These are phyloP conservation scores for Microplitis demolitor DNA, from an alignment of 1,140 invertebrate species.

Conservation along the genomic window DNA sequence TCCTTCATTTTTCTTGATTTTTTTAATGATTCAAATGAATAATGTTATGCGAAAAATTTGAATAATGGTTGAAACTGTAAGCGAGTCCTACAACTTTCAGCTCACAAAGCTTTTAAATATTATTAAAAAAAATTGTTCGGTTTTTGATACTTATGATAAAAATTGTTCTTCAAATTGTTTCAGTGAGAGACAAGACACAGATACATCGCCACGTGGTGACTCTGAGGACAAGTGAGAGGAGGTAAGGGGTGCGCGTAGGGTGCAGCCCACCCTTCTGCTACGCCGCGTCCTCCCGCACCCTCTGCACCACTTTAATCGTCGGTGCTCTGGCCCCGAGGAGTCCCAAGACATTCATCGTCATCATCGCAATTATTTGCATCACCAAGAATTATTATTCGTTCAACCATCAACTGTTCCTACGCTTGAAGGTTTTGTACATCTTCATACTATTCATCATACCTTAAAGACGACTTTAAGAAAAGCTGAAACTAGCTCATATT, in stretches of 20 bases:
- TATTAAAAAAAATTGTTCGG: too few species aligned
- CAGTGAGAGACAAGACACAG: constrained; percentile 57
- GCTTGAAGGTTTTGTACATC: constrained; percentile 41
- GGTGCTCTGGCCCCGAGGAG: constrained; percentile 4
- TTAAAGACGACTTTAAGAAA: constrained; percentile 41
- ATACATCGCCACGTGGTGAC: constrained; percentile 51
- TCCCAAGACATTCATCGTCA: constrained; percentile 25
- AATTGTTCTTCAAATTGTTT: constrained; percentile 32
- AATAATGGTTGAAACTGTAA: too few species aligned
- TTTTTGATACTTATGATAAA: too few species aligned
- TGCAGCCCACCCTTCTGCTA: constrained; percentile 46
- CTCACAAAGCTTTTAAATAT: too few species aligned
- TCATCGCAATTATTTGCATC: constrained; percentile 1
- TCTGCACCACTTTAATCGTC: constrained; percentile 38
- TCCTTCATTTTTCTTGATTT: too few species aligned
- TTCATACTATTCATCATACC: constrained; percentile 44
- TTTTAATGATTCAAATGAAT: too few species aligned
- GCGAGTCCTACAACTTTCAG: too few species aligned
- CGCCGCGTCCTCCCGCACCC: constrained; percentile 49
- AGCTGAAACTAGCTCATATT: constrained; percentile 40
- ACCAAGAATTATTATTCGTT: constrained; percentile 7
- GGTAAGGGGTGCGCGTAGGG: constrained; percentile 53
- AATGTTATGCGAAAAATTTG: too few species aligned
- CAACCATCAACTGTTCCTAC: constrained; percentile 3
- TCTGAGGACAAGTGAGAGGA: constrained; percentile 58